These are phyloP conservation scores for Hippoglossus hippoglossus DNA, from an alignment of 2,797 vertebrate species.

Conservation along the genomic window DNA sequence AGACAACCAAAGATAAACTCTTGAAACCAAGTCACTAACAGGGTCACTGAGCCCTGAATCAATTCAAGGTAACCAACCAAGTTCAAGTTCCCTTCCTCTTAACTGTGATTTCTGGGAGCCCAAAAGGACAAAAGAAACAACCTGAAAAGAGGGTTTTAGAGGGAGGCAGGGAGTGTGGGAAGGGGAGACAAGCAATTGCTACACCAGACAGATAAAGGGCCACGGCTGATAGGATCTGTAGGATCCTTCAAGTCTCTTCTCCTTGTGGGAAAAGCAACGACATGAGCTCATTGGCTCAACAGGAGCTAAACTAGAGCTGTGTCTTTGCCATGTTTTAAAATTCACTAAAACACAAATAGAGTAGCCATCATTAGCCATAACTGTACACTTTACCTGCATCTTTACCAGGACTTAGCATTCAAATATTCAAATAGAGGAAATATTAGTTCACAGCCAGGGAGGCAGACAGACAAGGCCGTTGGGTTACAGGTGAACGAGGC, in stretches of 20 bases:
- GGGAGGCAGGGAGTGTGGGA: slow-evolving; percentile 12
- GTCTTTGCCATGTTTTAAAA: slow-evolving; percentile 14
- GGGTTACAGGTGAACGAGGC: slow-evolving; percentile 53
- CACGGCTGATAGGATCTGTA: slow-evolving; percentile 30
- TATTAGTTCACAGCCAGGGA: slow-evolving; percentile 73
- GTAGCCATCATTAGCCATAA: background rate
- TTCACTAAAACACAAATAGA: slow-evolving; percentile 10
- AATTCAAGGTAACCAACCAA: background rate
- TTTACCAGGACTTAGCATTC: slow-evolving; percentile 12
- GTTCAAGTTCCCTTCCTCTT: slow-evolving; percentile 10
- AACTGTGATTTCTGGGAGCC: background rate
- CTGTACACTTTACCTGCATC: background rate
- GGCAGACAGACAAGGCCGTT: slow-evolving; percentile 51
- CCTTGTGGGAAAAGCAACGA: slow-evolving; percentile 22
- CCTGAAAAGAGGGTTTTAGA: slow-evolving; percentile 18
- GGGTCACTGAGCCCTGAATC: slow-evolving; percentile 3
- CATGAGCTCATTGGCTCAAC: slow-evolving; percentile 28
- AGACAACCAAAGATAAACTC: slow-evolving; percentile 9
- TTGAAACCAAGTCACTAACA: slow-evolving; percentile 27
- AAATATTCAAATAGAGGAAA: slow-evolving; percentile 25
- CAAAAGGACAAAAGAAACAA: background rate
- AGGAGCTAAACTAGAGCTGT: slow-evolving; percentile 18
- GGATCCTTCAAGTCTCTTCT: slow-evolving; percentile 14
- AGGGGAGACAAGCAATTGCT: slow-evolving; percentile 27
- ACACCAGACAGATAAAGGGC: slow-evolving; percentile 44